Base-by-base conservation (phyloP, 2,113 vertebrate species). In the Edolisoma coerulescens region DNA sequence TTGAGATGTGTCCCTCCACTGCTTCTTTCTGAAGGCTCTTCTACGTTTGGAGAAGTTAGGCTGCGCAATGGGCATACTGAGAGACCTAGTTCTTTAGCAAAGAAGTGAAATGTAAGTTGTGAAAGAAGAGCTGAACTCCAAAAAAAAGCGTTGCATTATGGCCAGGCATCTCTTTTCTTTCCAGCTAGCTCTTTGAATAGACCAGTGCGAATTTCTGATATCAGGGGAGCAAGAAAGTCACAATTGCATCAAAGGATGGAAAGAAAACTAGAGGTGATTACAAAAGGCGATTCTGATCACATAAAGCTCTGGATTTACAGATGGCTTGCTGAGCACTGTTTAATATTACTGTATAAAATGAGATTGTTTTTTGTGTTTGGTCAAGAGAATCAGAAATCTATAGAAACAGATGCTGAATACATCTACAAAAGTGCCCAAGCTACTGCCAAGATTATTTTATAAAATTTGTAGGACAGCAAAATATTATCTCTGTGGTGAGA, bases 321-420 rank as follows among this genome's bases (percentile, higher is more conserved):
- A 47, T 91, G 78, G 78, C 44, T 70, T 80, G 84, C 71, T 90
- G 89, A 85, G 35, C 27, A 23, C 24, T 87, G 41, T 65, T 90
- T 77, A 94, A 69, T 92, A 61, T 49, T 82, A n/a, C 53, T 91
- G 84, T 54, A 61, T 26, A 65, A 93, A 91, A 93, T 67, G 12
- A 73, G 59, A 77, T 75, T 76, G 45, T 80, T 93, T 76, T 73
- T 42, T 84, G 33, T 85, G 35, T 61, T 87, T 96, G 70, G 52
- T 95, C 86, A 83, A 42, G 20, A 60, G 44, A 92, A 78, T 78
- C 68, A 80, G 65, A 92, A 96, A 94, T 94, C 87, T 84, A 41
- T 92, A 80, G 60, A 77, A 93, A 70, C 82, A 93, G 84, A 30
- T 87, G 87, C 75, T 77, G 85, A 67, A 59, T 94, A 52, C 0